Percentiles rank a stretch among this genome's conserved stretches.
Evolutionary conservation across 2,113 vertebrate species (phyloP).

Genomic region (Onychostoma macrolepis): DNA sequence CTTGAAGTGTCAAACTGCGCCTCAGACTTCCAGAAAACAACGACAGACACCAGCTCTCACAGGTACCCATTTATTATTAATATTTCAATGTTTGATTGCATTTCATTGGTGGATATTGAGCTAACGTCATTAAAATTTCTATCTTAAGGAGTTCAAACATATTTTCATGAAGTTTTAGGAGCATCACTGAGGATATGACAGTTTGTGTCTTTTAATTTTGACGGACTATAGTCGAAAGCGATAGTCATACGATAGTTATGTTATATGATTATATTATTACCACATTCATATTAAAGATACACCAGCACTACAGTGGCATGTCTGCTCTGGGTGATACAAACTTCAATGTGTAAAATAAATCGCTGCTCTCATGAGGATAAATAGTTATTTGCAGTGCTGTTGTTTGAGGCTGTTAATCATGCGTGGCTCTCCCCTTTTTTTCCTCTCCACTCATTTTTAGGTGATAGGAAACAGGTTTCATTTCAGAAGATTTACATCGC

Average conservation of each 20-base stretch:
- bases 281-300: not conserved
- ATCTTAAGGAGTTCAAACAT: not conserved
- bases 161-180: not conserved
- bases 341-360: not conserved
- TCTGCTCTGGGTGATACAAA: not conserved
- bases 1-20: conserved; percentile 36
- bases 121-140: not conserved
- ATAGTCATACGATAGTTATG: not conserved
- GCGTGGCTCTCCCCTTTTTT: not conserved
- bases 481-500: not conserved
- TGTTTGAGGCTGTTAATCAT: not conserved
- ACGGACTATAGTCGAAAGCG: not conserved
- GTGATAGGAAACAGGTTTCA: not conserved
- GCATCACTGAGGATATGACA: not conserved
- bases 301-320: not conserved
- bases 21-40: conserved; percentile 1
- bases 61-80: not conserved
- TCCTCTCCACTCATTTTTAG: not conserved
- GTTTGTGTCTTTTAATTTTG: not conserved
- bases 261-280: not conserved
- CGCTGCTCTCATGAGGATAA: not conserved
- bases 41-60: not conserved
- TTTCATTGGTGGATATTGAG: not conserved
- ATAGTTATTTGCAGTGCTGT: not conserved
- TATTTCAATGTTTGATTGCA: not conserved